Percentiles rank a stretch among this genome's conserved stretches.
Evolutionary conservation across 2,888 invertebrate species (phyloP).

Genomic region (Adelognathus sp.): DNA sequence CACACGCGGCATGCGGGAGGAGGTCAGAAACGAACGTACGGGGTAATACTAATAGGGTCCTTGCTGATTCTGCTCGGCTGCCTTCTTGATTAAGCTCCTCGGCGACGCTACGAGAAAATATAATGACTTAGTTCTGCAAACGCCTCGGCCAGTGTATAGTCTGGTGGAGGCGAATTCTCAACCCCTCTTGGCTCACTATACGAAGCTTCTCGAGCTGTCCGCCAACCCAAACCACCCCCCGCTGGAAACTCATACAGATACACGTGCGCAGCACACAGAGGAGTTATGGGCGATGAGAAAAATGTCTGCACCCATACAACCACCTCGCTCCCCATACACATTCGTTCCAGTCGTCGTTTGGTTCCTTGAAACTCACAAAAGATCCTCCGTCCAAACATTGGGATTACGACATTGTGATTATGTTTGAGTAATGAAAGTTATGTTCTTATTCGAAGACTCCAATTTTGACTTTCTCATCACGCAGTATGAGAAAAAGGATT

Average conservation of each 20-base stretch:
- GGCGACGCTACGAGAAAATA: constrained; percentile 80
- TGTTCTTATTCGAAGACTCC: too few species aligned
- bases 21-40: constrained; percentile 43
- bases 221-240: background rate
- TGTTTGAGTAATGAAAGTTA: too few species aligned
- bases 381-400: background rate
- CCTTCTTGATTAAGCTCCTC: constrained; percentile 79
- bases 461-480: too few species aligned
- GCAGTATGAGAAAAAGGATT: too few species aligned
- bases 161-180: constrained; percentile 60
- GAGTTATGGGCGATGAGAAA: background rate
- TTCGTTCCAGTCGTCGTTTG: background rate
- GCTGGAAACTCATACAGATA: background rate
- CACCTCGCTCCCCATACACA: background rate
- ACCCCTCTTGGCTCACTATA: constrained; percentile 29
- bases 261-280: background rate
- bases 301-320: background rate
- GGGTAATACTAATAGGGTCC: constrained; percentile 79
- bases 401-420: too few species aligned
- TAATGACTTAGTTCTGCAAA: constrained; percentile 78
- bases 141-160: constrained; percentile 59
- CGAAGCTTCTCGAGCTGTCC: constrained; percentile 1
- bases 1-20: constrained; percentile 20
- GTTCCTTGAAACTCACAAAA: background rate
- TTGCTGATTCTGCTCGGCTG: constrained; percentile 80